Percentiles rank a stretch among this genome's conserved stretches.
phyloP scores from a whole-genome alignment of 2,888 invertebrate species.

The Lochmaea crataegi region DNA sequence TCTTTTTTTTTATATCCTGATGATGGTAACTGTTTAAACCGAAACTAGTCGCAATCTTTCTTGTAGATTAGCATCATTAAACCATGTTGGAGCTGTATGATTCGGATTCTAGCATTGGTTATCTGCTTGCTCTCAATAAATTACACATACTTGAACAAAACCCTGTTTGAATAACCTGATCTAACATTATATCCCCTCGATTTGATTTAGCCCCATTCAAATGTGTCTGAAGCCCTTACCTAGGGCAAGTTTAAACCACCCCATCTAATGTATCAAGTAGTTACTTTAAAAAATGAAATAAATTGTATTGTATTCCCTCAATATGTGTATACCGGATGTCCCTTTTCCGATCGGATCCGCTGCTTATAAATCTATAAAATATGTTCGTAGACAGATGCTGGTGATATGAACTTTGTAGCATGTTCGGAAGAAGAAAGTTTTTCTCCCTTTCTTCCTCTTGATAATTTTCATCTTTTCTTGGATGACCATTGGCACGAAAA shows the following conservation, averaged over 20 bases:
- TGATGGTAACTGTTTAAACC: too few species aligned
- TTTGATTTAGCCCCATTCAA: constrained; percentile 1
- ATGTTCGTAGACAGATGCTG: too few species aligned
- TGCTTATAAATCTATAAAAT: too few species aligned
- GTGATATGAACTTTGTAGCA: too few species aligned
- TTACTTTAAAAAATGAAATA: constrained; percentile 11
- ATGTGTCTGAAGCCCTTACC: constrained; percentile 8
- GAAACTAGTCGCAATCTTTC: too few species aligned
- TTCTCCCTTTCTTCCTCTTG: too few species aligned
- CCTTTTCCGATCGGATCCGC: not conserved
- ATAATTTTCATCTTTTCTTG: too few species aligned
- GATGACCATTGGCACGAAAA: too few species aligned
- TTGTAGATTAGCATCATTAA: too few species aligned
- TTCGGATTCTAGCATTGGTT: not conserved
- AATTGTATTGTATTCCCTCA: not conserved
- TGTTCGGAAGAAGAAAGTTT: too few species aligned
- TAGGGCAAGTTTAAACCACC: constrained; percentile 1
- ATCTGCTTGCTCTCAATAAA: constrained; percentile 14
- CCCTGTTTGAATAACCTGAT: constrained; percentile 13
- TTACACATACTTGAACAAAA: constrained; percentile 19
- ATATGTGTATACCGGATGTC: constrained; percentile 10
- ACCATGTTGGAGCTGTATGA: not conserved
- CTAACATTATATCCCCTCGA: constrained; percentile 8
- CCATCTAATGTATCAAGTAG: constrained; percentile 7
- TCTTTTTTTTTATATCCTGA: too few species aligned